Percentiles rank a stretch among this genome's conserved stretches.
These are phyloP conservation scores for Nansenia antarctica DNA, from an alignment of 2,113 vertebrate genomes.

Conservation along the genomic window DNA sequence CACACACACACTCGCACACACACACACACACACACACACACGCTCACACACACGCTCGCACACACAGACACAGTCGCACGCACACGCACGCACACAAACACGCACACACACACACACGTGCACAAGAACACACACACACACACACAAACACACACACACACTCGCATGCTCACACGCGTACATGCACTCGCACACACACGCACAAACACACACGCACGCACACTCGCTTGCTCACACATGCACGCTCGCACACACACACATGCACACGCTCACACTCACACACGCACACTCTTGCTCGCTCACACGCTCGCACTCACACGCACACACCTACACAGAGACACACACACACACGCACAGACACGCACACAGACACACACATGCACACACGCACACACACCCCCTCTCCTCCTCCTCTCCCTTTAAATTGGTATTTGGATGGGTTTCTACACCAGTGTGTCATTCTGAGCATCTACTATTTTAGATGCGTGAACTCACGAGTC, in stretches of 20 bases:
- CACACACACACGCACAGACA: neutral
- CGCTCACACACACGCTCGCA: neutral
- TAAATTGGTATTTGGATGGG: neutral
- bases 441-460: neutral
- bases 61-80: neutral
- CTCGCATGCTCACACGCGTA: conserved; percentile 24
- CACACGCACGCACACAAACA: neutral
- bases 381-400: neutral
- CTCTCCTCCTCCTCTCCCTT: neutral
- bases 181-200: neutral
- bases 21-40: neutral
- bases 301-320: conserved; percentile 17
- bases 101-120: neutral
- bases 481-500: neutral
- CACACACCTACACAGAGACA: no score
- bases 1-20: neutral
- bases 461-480: neutral
- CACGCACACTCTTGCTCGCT: no score
- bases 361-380: neutral
- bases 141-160: no score
- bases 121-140: neutral
- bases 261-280: neutral
- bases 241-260: conserved; percentile 24
- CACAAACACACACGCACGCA: neutral
- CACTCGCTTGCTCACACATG: no score